Evolutionary conservation across 2,888 invertebrate genomes (phyloP), one percentile per base, ranked within the genome.

Genomic region (Apamea anceps): DNA sequence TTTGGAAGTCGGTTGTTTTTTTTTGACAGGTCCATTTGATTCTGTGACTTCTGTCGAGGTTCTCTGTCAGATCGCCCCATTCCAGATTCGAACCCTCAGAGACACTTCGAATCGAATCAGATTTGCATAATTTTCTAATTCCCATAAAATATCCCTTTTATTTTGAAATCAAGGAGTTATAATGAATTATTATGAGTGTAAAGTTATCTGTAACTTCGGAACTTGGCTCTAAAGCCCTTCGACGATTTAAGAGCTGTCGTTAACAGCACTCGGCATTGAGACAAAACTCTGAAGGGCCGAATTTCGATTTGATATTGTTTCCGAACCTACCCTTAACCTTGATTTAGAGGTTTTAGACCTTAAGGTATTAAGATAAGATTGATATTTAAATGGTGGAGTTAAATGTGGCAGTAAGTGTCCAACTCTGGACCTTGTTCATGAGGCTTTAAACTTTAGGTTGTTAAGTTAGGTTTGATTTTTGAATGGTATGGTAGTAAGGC

Each of bases 261-360:
- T 86, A 80, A 70, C 62, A 87, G 51, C 86, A 86, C 82, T 85
- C 62, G 86, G 85, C 70, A 57, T 72, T 21, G 28, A 68, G 62
- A 79, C 72, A 37, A n/a, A 77, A 67, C 21, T 72, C 54, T 28
- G 15, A 84, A 79, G 66, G 85, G 66, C 73, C n/a, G 62, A 70
- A 88, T 88, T 80, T 75, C 79, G 32, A 70, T 88, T 87, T 88
- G 80, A 87, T 88, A 82, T 80, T 88, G 82, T 88, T 87, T 87
- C 77, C 2, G 54, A 66, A 79, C 37, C 54, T 18, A 62, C 62
- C 67, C 80, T 67, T 54, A 84, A 25, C 8, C 8, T 48, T 48
- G n/a, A 45, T 57, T 54, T 72, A 60, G 2, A 5, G 28, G 13
- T 48, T 84, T 72, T 48, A 28, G 37, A 48, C 48, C 45, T 79